Evolutionary conservation across 2,797 vertebrate genomes (phyloP), one percentile per base, ranked within the genome.

Genomic region (Acanthis flammea): DNA sequence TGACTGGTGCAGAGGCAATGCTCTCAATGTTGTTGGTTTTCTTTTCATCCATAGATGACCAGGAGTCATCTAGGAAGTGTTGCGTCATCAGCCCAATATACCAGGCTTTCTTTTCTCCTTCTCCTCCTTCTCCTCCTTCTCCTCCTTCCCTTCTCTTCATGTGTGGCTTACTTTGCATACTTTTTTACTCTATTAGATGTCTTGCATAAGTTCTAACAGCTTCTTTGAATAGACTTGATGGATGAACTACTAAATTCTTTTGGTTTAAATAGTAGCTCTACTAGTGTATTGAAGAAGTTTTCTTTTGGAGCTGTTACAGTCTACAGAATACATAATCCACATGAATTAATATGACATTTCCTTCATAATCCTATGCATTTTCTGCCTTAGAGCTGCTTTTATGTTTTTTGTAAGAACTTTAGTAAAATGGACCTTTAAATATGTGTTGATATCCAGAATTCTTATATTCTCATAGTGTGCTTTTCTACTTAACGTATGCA

Each of bases 361-460:
- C 78, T 91, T 93, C 72, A 55, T 91, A 93, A 92, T 89, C 71
- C 68, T 87, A 0, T 77, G 67, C 89, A 67, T 86, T 94, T 91
- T 95, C 61, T 92, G 72, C 61, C 35, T 92, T 80, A 84, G 65
- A 91, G 37, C 53, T 80, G 44, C 60, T 72, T 87, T 33, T 47
- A 50, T 80, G 30, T 42, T 91, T 92, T 58, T 55, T 63, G 41
- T 72, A 51, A 77, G 68, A 65, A 50, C 47, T 86, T 92, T 44
- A 67, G n/a, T 91, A 58, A 35, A 70, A 87, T 65, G 77, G 17
- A 72, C n/a, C 48, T 80, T 93, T 68, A 89, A 95, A 76, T 80
- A 71, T 19, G 6, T 72, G 67, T 28, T 2, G 2, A 62, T 84
- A 61, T 45, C 35, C 72, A 44, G 53, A 74, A 89, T 30, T 92